phyloP scores from a whole-genome alignment of 2,888 invertebrate genomes.

The Dromius quadrimaculatus region DNA sequence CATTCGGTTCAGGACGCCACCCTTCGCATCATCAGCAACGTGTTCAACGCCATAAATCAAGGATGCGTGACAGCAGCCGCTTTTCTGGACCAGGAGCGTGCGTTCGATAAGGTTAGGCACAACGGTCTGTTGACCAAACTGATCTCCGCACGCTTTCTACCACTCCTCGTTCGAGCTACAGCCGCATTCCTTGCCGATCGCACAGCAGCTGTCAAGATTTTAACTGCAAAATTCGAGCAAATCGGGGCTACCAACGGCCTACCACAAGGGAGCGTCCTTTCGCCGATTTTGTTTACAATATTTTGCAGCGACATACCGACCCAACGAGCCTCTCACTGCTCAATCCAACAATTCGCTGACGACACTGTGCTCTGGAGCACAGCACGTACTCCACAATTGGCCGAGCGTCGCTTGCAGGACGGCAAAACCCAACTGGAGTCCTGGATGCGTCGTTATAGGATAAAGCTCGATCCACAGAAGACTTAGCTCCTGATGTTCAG shows the following conservation, averaged over 20 bases:
- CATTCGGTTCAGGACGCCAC: neutral
- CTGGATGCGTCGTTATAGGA: neutral
- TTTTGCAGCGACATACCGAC: neutral
- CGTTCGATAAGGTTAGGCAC: neutral
- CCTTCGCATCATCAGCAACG: neutral
- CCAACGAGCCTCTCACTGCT: neutral
- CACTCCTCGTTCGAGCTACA: neutral
- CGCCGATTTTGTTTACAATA: neutral
- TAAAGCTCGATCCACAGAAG: neutral
- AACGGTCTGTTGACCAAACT: neutral
- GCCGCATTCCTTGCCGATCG: neutral
- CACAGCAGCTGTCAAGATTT: neutral
- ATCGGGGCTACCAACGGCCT: neutral
- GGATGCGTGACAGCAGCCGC: neutral
- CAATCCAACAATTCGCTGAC: neutral
- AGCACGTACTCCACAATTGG: neutral
- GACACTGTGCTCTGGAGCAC: neutral
- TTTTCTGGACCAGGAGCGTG: neutral
- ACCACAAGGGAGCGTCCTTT: neutral
- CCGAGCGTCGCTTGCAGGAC: neutral
- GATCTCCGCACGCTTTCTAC: neutral
- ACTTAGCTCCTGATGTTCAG: conserved; percentile 1
- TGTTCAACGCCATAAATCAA: neutral
- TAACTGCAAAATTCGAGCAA: too few species aligned
- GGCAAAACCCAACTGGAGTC: neutral